Base-by-base conservation (phyloP, 1,140 invertebrate species). In the Chelonus insularis region DNA sequence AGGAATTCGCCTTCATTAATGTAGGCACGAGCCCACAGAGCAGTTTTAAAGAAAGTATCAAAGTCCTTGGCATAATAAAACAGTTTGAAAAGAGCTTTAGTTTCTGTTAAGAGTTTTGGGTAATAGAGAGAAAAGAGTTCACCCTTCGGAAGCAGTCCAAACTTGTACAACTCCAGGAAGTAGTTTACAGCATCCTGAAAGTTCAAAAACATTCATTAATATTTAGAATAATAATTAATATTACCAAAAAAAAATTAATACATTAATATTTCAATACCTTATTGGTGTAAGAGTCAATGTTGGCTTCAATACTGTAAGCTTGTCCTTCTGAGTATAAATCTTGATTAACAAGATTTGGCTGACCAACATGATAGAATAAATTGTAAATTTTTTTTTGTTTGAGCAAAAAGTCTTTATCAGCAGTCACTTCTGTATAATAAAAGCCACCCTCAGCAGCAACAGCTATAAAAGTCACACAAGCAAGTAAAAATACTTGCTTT, bases 51-150 rank as follows among this genome's bases (percentile, higher is more conserved):
- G 45, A 76, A 84, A 3, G 79, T 81, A 14, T 82, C 77, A 66
- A 76, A 84, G 70, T 83, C 78, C 57, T 89, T 89, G 55, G 88
- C 87, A 66, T 84, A 85, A 75, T 86, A 88, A 67, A 92, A 84
- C 59, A 89, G 68, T 57, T 89, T 85, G 82, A 89, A 91, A 50
- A 90, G 73, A 6, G 81, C 81, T 4, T 83, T 75, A 25, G 86
- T 84, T 75, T 90, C 86, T 43, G 85, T 75, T n/a, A 84, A 66
- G 48, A 90, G 87, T 8, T 84, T 80, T 25, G 84, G 80, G 51
- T 89, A 75, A 65, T 85, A 78, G n/a, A 85, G 62, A n/a, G 86
- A 86, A 68, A 88, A 91, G 34, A 88, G 79, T 64, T 84, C 83
- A 55, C 84, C 86, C 59, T 80, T 82, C 0, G 86, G 76, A 23